Base-by-base conservation (phyloP, 2,797 vertebrate genomes). In the Lepilemur septentrionalis region DNA sequence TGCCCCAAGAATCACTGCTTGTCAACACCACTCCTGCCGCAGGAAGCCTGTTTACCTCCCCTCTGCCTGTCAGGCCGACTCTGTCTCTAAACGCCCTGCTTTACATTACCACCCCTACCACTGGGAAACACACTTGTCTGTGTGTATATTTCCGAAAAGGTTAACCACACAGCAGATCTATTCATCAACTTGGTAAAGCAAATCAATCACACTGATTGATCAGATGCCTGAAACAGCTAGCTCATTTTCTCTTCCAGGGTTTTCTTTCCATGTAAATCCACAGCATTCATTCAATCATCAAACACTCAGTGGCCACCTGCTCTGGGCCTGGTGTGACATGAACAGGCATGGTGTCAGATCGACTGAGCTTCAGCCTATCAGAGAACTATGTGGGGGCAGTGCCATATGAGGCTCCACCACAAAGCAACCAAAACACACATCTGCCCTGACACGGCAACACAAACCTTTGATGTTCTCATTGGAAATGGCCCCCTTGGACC, bases 1-100 rank as follows among this genome's bases (percentile, higher is more conserved):
- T 46, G 88, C 95, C 97, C 97, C 97, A 98, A 98, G 97, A 98
- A 95, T 97, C 95, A 96, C 94, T 94, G 92, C 94, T 98, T 98
- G 95, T 98, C 97, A 98, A 96, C 94, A 96, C 75, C 13, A 57
- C 92, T 97, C 96, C 95, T 88, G 96, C 67, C 97, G 95, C 96
- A 97, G 97, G 84, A 30, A 97, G 79, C 43, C 61, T 97, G 50
- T 83, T 97, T 91, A 96, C 91, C 73, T 94, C 96, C 92, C 94
- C 41, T 50, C 46, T n/a, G 91, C 57, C 57, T 95, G 78, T 97
- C 96, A 96, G 94, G 12, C 17, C 7, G 84, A 85, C 80, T 96
- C 81, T 97, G 92, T 43, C 82, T 94, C 93, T 70, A 69, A 23
- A 5, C 9, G 15, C 25, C 48, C 72, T 22, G 87, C 84, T 96